These are phyloP conservation scores for Megaptera novaeangliae DNA, from an alignment of 2,113 vertebrate species.

Conservation along the genomic window DNA sequence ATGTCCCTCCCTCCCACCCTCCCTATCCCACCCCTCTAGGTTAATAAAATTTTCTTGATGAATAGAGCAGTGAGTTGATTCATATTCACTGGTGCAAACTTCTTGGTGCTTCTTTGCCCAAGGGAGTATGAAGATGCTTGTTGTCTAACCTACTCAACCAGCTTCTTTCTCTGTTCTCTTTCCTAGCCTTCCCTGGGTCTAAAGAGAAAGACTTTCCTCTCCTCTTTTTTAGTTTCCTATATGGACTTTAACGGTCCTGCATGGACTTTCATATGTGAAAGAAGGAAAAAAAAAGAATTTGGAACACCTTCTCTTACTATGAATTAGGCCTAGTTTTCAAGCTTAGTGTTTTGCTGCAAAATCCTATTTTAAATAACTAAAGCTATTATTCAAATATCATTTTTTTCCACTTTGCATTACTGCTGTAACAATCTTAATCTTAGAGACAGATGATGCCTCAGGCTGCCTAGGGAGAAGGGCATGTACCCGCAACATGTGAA, in stretches of 20 bases:
- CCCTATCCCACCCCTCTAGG: no score
- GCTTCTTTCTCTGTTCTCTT: background rate
- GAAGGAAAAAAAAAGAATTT: background rate
- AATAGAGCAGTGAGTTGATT: background rate
- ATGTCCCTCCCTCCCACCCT: no score
- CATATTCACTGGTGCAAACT: background rate
- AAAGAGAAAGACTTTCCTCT: background rate
- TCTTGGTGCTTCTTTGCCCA: background rate
- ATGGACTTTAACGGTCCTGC: background rate
- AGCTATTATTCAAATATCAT: background rate
- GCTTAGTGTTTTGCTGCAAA: background rate
- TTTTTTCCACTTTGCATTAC: background rate
- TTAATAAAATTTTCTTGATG: background rate
- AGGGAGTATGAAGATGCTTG: background rate
- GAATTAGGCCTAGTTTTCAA: background rate
- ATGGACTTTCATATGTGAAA: background rate
- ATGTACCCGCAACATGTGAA: background rate
- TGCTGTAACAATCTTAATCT: background rate
- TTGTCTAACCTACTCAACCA: background rate
- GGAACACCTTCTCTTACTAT: background rate
- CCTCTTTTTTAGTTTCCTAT: background rate
- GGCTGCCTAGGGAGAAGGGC: background rate
- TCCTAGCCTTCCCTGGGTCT: background rate
- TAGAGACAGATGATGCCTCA: background rate
- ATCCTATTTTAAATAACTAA: conserved; percentile 6